phyloP scores from a whole-genome alignment of 2,797 vertebrate species.

The Leucoraja ocellata region DNA sequence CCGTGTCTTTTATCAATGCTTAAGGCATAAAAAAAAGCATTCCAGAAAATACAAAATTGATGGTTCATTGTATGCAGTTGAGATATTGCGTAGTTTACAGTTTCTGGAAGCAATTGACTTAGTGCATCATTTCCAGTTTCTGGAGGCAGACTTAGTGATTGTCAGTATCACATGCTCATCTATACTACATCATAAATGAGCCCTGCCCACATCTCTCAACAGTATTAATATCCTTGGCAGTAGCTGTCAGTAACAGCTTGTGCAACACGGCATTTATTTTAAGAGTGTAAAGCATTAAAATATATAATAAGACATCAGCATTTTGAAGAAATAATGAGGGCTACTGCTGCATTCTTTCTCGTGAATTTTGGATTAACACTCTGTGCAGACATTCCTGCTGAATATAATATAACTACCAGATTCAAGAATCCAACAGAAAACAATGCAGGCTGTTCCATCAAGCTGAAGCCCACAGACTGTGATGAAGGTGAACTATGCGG shows the following conservation, averaged over 20 bases:
- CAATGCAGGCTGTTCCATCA: slow-evolving; percentile 63
- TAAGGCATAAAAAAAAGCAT: neutral
- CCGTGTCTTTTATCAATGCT: neutral
- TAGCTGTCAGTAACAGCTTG: neutral
- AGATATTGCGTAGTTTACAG: neutral
- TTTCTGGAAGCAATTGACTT: neutral
- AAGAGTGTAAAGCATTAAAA: neutral
- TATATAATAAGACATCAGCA: neutral
- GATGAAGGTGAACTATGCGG: slow-evolving; percentile 70
- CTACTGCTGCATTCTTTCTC: neutral
- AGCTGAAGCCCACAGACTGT: slow-evolving; percentile 73
- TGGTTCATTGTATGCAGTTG: neutral
- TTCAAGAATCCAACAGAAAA: slow-evolving; percentile 43
- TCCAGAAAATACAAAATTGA: neutral
- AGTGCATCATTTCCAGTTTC: slow-evolving; percentile 9
- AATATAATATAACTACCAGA: neutral
- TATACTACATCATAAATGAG: slow-evolving; percentile 24
- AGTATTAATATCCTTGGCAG: slow-evolving; percentile 2
- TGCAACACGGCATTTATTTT: neutral
- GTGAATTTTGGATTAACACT: slow-evolving; percentile 6
- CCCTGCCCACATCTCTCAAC: neutral
- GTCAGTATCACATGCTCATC: neutral
- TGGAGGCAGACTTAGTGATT: neutral
- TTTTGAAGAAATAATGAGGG: slow-evolving; percentile 20
- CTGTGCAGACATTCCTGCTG: neutral